A percentile compares a stretch with the other conserved stretches of the same genome.
phyloP scores from a whole-genome alignment of 2,888 invertebrate genomes.

The Hirtodrosophila histrioides region DNA sequence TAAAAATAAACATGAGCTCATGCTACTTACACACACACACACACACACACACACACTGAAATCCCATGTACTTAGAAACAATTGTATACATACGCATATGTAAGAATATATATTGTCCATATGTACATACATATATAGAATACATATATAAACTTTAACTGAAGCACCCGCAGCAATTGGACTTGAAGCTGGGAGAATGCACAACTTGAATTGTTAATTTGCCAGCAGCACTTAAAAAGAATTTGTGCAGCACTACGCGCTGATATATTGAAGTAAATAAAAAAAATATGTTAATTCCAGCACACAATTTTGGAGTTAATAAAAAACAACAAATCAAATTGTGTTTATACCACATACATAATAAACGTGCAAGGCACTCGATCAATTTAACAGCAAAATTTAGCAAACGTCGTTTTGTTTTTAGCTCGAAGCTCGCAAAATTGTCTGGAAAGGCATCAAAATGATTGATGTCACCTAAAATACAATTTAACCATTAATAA shows the following conservation, averaged over 20 bases:
- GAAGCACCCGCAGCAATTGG: constrained; percentile 72
- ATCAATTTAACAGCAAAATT: constrained; percentile 32
- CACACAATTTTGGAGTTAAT: constrained; percentile 14
- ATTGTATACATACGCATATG: constrained; percentile 33
- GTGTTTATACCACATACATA: neutral
- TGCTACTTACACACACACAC: constrained; percentile 73
- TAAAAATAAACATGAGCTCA: constrained; percentile 83
- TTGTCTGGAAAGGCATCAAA: constrained; percentile 24
- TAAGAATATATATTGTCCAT: constrained; percentile 2
- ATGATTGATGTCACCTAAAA: constrained; percentile 53
- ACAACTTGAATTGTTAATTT: constrained; percentile 51
- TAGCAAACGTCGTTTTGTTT: constrained; percentile 26
- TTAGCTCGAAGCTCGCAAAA: constrained; percentile 1
- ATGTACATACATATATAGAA: constrained; percentile 4
- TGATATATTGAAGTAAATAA: constrained; percentile 1
- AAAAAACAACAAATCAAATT: constrained; percentile 11
- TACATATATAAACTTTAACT: constrained; percentile 32
- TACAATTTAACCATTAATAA: constrained; percentile 28
- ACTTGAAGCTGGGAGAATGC: constrained; percentile 47
- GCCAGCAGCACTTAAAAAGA: constrained; percentile 27
- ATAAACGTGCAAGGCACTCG: constrained; percentile 21
- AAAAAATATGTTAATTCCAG: constrained; percentile 19
- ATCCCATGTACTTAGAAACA: constrained; percentile 54
- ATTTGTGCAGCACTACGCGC: constrained; percentile 21
- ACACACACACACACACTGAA: constrained; percentile 46